phyloP scores from a whole-genome alignment of 2,888 invertebrate species.

The Notodonta dromedarius region DNA sequence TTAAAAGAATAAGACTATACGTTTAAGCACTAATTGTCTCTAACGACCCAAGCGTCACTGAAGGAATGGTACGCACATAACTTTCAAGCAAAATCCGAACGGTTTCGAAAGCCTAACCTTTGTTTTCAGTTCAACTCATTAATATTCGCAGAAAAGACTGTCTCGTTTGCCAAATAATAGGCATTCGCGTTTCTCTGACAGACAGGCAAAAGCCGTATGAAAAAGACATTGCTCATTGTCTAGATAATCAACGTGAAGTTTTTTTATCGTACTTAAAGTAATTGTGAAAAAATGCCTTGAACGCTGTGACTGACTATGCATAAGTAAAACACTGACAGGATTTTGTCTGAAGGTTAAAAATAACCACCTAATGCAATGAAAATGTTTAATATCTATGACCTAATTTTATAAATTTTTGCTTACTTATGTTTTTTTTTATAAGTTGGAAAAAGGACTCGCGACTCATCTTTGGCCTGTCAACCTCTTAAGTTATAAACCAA shows the following conservation, averaged over 20 bases:
- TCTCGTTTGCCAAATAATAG: slow-evolving; percentile 28
- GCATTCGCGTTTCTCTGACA: slow-evolving; percentile 24
- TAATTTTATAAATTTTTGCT: no score
- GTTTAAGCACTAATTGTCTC: neutral
- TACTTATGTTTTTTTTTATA: no score
- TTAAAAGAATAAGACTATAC: no score
- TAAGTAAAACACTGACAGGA: neutral
- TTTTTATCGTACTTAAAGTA: neutral
- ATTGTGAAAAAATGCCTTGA: neutral
- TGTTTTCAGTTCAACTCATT: slow-evolving; percentile 35
- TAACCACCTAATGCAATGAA: neutral
- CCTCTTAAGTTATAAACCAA: no score
- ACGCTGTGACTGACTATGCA: neutral
- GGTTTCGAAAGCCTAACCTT: slow-evolving; percentile 29
- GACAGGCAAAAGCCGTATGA: slow-evolving; percentile 25
- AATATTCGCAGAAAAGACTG: slow-evolving; percentile 36
- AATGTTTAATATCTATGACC: no score
- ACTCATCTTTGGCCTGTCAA: no score
- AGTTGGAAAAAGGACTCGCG: no score
- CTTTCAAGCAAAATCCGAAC: slow-evolving; percentile 9
- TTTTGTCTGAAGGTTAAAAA: neutral
- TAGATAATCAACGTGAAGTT: slow-evolving; percentile 14
- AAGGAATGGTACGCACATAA: slow-evolving; percentile 1
- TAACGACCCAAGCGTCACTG: neutral
- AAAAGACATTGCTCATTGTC: slow-evolving; percentile 22